phyloP scores from a whole-genome alignment of 2,113 vertebrate species.

The Nestor notabilis region DNA sequence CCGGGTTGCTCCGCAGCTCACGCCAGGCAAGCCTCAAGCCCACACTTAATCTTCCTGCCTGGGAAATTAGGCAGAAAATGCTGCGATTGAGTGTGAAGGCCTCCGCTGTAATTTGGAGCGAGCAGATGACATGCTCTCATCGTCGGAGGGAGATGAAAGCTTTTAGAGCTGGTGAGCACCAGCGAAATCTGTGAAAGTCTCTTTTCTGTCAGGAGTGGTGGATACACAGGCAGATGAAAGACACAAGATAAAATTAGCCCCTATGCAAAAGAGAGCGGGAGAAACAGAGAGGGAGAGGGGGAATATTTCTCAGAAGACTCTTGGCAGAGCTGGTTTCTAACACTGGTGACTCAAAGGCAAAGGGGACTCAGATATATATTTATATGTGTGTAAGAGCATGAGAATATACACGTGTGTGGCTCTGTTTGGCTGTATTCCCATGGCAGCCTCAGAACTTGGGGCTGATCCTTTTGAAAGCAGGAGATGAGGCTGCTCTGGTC shows the following conservation, averaged over 20 bases:
- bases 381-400: neutral
- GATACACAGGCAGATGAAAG: constrained; percentile 66
- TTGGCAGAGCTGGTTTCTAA: neutral
- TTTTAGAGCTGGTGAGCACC: constrained; percentile 63
- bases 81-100: constrained; percentile 57
- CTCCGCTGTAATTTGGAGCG: constrained; percentile 60
- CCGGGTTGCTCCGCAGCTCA: neutral
- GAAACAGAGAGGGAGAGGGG: neutral
- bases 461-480: neutral
- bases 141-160: constrained; percentile 62
- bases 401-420: neutral
- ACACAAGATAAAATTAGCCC: constrained; percentile 64
- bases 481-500: neutral
- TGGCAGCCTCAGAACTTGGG: neutral
- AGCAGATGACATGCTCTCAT: constrained; percentile 48
- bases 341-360: constrained; percentile 8
- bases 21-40: neutral
- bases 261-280: constrained; percentile 9
- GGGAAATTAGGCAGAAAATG: constrained; percentile 72
- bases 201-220: constrained; percentile 60
- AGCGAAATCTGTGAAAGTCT: constrained; percentile 60
- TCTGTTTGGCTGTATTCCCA: neutral
- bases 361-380: neutral
- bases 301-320: neutral
- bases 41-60: constrained; percentile 44